A percentile compares a stretch with the other conserved stretches of the same genome.
Conservation (phyloP, 1,140 invertebrate genomes). For the Drosophila sturtevanti region DNA sequence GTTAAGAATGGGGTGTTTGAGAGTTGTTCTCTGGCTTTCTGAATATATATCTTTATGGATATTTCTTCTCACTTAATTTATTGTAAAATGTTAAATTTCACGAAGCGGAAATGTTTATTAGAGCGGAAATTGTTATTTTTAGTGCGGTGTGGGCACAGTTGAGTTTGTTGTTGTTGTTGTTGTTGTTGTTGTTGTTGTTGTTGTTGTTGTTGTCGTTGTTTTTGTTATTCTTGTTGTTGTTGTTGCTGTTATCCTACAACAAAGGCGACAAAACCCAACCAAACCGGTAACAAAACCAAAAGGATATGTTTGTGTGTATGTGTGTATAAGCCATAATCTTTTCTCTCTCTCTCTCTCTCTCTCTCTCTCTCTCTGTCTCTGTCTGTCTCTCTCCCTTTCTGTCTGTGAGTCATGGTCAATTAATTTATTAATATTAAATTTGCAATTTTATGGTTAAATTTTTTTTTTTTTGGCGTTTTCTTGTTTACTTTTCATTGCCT, state of each 20-base stretch:
- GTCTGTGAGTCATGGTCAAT: background rate
- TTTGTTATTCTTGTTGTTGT: conserved; percentile 8
- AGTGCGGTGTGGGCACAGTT: conserved; percentile 63
- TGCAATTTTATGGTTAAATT: conserved; percentile 13
- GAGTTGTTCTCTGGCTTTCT: background rate
- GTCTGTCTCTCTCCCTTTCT: background rate
- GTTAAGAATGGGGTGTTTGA: background rate
- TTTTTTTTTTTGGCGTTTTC: background rate
- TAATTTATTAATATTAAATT: background rate
- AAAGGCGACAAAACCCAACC: conserved; percentile 39
- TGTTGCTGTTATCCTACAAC: conserved; percentile 30
- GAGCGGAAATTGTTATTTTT: conserved; percentile 83
- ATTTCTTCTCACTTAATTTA: conserved; percentile 80
- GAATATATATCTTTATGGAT: conserved; percentile 59
- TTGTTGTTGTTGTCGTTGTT: conserved; percentile 21
- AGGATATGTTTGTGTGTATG: conserved; percentile 22
- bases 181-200: conserved; percentile 23
- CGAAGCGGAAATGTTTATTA: conserved; percentile 82
- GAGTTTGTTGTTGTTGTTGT: conserved; percentile 30
- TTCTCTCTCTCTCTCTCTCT: background rate
- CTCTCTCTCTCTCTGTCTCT: background rate
- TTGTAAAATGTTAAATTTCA: conserved; percentile 81
- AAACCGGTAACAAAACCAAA: conserved; percentile 20
- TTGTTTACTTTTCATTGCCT: no score
- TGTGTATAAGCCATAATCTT: background rate